A percentile compares a stretch with the other conserved stretches of the same genome.
Evolutionary conservation across 2,888 invertebrate genomes (phyloP).

Genomic region (Rhingia campestris): DNA sequence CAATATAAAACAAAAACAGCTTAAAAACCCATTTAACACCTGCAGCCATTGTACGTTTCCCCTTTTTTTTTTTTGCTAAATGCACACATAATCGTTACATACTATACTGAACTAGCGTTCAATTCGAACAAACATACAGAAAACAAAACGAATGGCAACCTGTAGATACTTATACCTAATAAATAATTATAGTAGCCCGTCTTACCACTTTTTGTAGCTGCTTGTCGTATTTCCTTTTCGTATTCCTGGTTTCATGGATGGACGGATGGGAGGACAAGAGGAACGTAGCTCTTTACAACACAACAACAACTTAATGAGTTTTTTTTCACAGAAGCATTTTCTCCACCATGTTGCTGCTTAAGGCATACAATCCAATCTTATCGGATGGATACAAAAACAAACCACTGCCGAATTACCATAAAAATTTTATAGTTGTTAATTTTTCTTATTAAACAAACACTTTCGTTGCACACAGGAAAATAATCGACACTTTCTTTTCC

Average conservation of each 20-base stretch:
- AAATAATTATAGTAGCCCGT: constrained; percentile 14
- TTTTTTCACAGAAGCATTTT: constrained; percentile 16
- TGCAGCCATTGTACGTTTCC: constrained; percentile 8
- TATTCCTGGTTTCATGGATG: constrained; percentile 14
- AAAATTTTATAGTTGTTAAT: neutral
- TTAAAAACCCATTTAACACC: constrained; percentile 25
- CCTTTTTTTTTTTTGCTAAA: neutral
- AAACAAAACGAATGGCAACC: constrained; percentile 9
- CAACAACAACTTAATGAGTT: constrained; percentile 10
- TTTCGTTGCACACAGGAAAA: neutral
- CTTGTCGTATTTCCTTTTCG: constrained; percentile 6
- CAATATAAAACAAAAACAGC: neutral
- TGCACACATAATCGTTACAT: neutral
- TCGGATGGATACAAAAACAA: neutral
- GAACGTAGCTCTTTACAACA: neutral
- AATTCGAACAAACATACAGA: neutral
- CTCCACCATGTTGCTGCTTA: neutral
- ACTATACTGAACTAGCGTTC: neutral
- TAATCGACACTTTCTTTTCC: neutral
- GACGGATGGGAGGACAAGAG: constrained; percentile 7
- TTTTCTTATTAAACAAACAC: neutral
- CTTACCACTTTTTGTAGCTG: constrained; percentile 51
- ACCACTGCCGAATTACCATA: neutral
- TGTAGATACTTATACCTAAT: constrained; percentile 18
- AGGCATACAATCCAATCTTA: constrained; percentile 2